Evolutionary conservation across 2,888 invertebrate species (phyloP), one percentile per base, ranked within the genome.

Genomic region (Chromoteleia sp.): DNA sequence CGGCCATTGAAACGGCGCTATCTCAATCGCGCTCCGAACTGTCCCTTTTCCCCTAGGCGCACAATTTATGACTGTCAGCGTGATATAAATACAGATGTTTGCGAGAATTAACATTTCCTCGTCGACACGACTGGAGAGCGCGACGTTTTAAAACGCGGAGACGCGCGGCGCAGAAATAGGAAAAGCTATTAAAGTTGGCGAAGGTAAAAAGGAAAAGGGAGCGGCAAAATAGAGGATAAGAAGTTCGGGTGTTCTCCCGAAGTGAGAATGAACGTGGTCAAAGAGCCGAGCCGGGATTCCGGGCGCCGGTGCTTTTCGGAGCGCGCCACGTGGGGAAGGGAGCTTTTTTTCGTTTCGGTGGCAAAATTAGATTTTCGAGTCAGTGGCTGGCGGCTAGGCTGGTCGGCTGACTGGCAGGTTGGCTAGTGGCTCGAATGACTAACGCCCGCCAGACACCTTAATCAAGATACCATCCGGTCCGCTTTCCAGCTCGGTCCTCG

Each of bases 401-500:
- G 63, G 58, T 61, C 61, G 70, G 56, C 70, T 79, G 78, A 79
- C 78, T 73, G 78, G 65, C 71, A 73, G 73, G 78, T 65, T 81
- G 81, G 81, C 81, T 81, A 59, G 73, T 74, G 63, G 77, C 77
- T 67, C 68, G 77, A 77, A 77, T 77, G 81, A 81, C 81, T 76
- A 77, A 77, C 81, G 85, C 84, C 82, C 84, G 84, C 86, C 86
- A 88, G 87, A 88, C 88, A 88, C 88, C 88, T 88, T 87, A 88
- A 88, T 88, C 88, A 88, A 87, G 88, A 88, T 87, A 87, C 84
- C 86, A 88, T 87, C 87, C 86, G 84, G 76, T 82, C 71, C 80
- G 68, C 61, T 76, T 65, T 73, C 73, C 77, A 76, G 58, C 68
- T 76, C 68, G 36, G 70, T 52, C 74, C 68, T 48, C 77, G 76